A percentile compares a stretch with the other conserved stretches of the same genome.
Conservation (phyloP, 37 sponge, comb jelly and placozoan genomes). For the Petrosia ficiformis region DNA sequence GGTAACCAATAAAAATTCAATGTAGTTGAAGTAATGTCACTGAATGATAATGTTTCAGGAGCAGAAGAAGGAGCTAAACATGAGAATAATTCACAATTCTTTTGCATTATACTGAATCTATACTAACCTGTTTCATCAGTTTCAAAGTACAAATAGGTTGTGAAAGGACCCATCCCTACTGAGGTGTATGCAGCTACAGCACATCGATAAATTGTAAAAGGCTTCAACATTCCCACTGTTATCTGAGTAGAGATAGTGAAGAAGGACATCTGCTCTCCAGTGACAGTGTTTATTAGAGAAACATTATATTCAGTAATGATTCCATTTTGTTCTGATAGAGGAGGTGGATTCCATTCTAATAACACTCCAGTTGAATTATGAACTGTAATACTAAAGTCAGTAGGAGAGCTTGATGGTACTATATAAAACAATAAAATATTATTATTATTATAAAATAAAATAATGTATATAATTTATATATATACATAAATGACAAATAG, state of each 20-base stretch:
- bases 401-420: constrained; percentile 4
- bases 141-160: neutral
- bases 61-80: too few species aligned
- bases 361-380: neutral
- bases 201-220: constrained; percentile 34
- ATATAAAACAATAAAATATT: neutral
- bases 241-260: neutral
- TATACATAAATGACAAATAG: too few species aligned
- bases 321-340: constrained; percentile 24
- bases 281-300: neutral
- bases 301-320: constrained; percentile 25
- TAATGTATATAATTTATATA: too few species aligned
- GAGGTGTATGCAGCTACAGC: constrained; percentile 37
- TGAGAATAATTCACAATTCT: too few species aligned
- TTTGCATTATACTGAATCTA: neutral
- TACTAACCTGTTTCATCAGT: constrained; percentile 33
- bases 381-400: neutral
- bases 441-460: too few species aligned
- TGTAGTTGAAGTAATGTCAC: too few species aligned
- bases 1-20: too few species aligned
- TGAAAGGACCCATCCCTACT: constrained; percentile 38
- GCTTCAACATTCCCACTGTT: constrained; percentile 16
- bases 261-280: neutral
- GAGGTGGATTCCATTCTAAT: constrained; percentile 16
- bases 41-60: too few species aligned